These are phyloP conservation scores for Apotomis capreana DNA, from an alignment of 2,888 invertebrate species.

Conservation along the genomic window DNA sequence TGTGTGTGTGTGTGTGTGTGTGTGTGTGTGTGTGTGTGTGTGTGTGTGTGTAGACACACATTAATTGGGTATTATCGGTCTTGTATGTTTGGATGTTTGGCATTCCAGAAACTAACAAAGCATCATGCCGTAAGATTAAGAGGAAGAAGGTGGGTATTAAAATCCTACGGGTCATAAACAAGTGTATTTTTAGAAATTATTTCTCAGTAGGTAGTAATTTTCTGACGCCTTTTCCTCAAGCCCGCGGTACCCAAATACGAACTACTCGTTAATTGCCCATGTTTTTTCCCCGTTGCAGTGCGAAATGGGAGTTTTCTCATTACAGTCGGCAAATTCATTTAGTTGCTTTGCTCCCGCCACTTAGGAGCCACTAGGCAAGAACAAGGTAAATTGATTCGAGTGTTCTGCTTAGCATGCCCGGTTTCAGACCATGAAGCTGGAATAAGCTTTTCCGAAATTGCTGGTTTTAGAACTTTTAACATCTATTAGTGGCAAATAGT, in stretches of 20 bases:
- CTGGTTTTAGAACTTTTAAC: slow-evolving; percentile 1
- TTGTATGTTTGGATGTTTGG: too few relatives aligned
- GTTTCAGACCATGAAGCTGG: background rate
- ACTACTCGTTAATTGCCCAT: slow-evolving; percentile 59
- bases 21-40: too few relatives aligned
- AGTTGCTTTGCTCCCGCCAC: slow-evolving; percentile 54
- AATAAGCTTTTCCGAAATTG: slow-evolving; percentile 12
- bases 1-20: too few relatives aligned
- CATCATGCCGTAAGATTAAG: too few relatives aligned
- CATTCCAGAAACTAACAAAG: too few relatives aligned
- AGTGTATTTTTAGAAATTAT: background rate
- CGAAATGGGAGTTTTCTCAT: slow-evolving; percentile 73
- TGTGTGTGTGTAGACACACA: too few relatives aligned
- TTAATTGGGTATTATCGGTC: too few relatives aligned
- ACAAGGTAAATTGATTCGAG: slow-evolving; percentile 45
- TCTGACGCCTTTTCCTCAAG: slow-evolving; percentile 2
- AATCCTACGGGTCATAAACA: too few relatives aligned
- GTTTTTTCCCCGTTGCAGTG: slow-evolving; percentile 51
- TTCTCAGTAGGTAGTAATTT: background rate
- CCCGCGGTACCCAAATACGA: slow-evolving; percentile 43
- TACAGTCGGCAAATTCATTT: slow-evolving; percentile 72
- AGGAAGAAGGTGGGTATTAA: too few relatives aligned
- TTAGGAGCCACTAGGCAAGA: slow-evolving; percentile 43
- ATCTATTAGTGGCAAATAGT: background rate
- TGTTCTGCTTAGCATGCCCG: slow-evolving; percentile 24